Conservation (phyloP, 2,888 invertebrate species). For the Bursaphelenchus okinawaensis region DNA sequence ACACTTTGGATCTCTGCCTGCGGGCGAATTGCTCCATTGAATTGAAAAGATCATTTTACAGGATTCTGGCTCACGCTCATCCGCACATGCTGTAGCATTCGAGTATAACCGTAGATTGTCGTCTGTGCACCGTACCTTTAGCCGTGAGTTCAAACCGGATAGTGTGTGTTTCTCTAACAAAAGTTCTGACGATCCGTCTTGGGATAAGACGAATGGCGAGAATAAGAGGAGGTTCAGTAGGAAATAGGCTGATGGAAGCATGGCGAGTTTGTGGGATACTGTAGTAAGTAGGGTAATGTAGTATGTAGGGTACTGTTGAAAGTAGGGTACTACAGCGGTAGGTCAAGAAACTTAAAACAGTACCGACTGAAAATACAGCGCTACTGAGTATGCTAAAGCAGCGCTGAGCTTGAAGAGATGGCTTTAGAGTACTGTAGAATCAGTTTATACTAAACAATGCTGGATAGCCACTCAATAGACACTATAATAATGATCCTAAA, state of each 20-base stretch:
- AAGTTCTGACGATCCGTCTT: slow-evolving; percentile 29
- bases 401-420: too few relatives aligned
- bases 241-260: neutral
- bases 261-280: too few relatives aligned
- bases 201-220: slow-evolving; percentile 9
- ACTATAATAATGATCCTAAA: too few relatives aligned
- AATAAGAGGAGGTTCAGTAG: slow-evolving; percentile 2
- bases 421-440: too few relatives aligned
- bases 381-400: too few relatives aligned
- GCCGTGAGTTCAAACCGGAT: slow-evolving; percentile 1
- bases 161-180: slow-evolving; percentile 19
- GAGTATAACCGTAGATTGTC: slow-evolving; percentile 29
- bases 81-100: slow-evolving; percentile 34
- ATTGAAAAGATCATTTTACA: slow-evolving; percentile 34
- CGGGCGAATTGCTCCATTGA: slow-evolving; percentile 24
- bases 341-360: too few relatives aligned
- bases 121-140: slow-evolving; percentile 31
- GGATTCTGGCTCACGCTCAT: slow-evolving; percentile 31
- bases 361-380: too few relatives aligned
- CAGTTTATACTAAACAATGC: too few relatives aligned
- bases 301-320: too few relatives aligned
- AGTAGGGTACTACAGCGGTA: too few relatives aligned
- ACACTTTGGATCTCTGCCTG: slow-evolving; percentile 30
- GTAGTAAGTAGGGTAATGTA: too few relatives aligned
- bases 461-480: too few relatives aligned